Conservation (phyloP, 2,888 invertebrate genomes). For the Epsilonema sp. region DNA sequence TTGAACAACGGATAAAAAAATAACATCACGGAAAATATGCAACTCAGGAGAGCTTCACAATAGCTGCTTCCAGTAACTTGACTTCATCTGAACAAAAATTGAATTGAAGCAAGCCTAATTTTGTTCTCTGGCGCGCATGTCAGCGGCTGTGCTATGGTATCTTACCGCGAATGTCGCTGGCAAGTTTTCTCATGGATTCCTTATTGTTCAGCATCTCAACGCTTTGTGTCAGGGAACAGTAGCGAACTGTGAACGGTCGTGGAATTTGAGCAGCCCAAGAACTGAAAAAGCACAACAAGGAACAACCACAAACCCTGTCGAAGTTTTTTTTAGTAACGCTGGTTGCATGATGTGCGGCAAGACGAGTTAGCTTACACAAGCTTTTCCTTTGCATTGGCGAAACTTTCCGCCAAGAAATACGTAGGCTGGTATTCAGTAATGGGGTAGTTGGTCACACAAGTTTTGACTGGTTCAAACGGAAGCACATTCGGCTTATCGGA, state of each 20-base stretch:
- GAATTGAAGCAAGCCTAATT: no score
- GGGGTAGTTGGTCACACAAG: slow-evolving; percentile 74
- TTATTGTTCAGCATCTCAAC: slow-evolving; percentile 79
- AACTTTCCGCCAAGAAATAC: slow-evolving; percentile 86
- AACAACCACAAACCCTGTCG: neutral
- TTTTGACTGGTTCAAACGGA: slow-evolving; percentile 69
- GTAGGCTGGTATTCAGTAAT: slow-evolving; percentile 91
- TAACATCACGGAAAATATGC: no score
- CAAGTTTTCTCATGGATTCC: slow-evolving; percentile 60
- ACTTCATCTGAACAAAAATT: no score
- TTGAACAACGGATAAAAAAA: no score
- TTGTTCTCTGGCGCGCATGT: no score
- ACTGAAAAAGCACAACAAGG: slow-evolving; percentile 37
- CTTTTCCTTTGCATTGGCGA: slow-evolving; percentile 83
- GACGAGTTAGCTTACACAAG: slow-evolving; percentile 50
- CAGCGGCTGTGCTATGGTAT: no score
- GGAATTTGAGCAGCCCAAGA: slow-evolving; percentile 84
- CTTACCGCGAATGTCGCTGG: slow-evolving; percentile 37
- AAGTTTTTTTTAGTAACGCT: neutral
- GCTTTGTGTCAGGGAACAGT: slow-evolving; percentile 77
- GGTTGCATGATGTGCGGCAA: neutral
- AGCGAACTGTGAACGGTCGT: slow-evolving; percentile 86
- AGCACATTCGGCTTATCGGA: slow-evolving; percentile 40
- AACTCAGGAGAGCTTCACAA: no score
- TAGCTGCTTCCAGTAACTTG: no score